Base-by-base conservation (phyloP, 1,140 invertebrate genomes). In the Cyclina sinensis region DNA sequence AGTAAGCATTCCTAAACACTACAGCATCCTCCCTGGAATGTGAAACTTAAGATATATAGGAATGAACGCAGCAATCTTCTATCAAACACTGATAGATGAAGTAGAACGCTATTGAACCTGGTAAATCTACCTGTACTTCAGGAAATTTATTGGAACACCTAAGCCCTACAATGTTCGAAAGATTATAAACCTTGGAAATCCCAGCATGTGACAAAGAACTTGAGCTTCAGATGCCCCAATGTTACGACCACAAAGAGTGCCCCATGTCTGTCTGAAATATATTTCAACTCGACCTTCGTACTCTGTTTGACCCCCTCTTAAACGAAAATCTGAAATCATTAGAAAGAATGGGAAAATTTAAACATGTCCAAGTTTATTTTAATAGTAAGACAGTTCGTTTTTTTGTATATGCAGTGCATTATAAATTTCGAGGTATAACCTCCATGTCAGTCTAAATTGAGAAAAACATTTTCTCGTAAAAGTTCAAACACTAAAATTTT, bases 241-340 rank as follows among this genome's bases (percentile, higher is more conserved):
- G 94, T 98, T 98, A 94, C 99, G 98, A 94, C 99, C 98, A 93
- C 98, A 99, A 18, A 99, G 96, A 18, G 97, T 97, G 16, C 98
- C 98, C 98, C 98, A 99, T 88, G 97, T 96, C 7, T 97, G 97
- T 74, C 97, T 96, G 94, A 99, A 98, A 14, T 7, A 43, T 7
- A 43, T 43, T 14, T 62, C n/a, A 62, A 62, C 57, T 27, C 18
- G 57, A 4, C 57, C 57, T 62, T 62, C 57, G 24, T 62, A 62
- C 14, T 62, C 57, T 27, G 14, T 27, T 5, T n/a, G 7, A 62
- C 57, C 24, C 27, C 57, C 57, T 5, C 1, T 27, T 11, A 62
- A 24, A n/a, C 57, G 57, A 27, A 62, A 9, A 62, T 27, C 57
- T 62, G 57, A n/a, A 62, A 62, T 7, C 24, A n/a, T 57, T 11